phyloP scores from a whole-genome alignment of 2,113 vertebrate species.

The Rissa tridactyla region DNA sequence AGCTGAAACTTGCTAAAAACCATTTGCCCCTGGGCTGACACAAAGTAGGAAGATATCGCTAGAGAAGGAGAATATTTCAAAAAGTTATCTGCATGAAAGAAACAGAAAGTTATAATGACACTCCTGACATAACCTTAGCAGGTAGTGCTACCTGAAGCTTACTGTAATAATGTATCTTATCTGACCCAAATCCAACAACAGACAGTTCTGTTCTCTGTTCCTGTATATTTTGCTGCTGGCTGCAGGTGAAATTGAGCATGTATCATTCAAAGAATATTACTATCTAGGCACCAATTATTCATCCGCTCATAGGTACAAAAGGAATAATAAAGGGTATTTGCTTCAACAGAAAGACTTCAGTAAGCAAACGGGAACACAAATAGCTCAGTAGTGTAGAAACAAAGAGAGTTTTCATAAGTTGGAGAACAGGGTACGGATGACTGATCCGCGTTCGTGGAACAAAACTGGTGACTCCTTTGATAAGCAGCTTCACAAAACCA shows the following conservation, averaged over 20 bases:
- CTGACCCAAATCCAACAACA: neutral
- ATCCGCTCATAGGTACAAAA: neutral
- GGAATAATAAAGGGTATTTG: neutral
- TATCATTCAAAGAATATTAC: slow-evolving; percentile 19
- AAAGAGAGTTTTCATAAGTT: neutral
- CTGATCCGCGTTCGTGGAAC: neutral
- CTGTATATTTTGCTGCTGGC: neutral
- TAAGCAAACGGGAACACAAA: neutral
- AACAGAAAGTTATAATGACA: neutral
- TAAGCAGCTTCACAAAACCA: neutral
- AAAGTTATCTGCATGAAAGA: neutral
- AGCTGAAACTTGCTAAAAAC: neutral
- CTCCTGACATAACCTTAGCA: neutral
- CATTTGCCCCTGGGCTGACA: neutral
- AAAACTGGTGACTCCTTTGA: neutral
- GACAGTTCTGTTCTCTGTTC: neutral
- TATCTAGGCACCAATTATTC: neutral
- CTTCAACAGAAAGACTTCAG: neutral
- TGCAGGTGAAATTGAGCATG: neutral
- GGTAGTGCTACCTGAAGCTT: neutral
- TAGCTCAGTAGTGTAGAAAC: neutral
- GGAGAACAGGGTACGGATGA: neutral
- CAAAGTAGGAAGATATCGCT: neutral
- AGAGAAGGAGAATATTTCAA: neutral
- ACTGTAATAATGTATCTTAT: neutral